Evolutionary conservation across 1,140 invertebrate genomes (phyloP).

Genomic region (Hyposmocoma kahamanoa): DNA sequence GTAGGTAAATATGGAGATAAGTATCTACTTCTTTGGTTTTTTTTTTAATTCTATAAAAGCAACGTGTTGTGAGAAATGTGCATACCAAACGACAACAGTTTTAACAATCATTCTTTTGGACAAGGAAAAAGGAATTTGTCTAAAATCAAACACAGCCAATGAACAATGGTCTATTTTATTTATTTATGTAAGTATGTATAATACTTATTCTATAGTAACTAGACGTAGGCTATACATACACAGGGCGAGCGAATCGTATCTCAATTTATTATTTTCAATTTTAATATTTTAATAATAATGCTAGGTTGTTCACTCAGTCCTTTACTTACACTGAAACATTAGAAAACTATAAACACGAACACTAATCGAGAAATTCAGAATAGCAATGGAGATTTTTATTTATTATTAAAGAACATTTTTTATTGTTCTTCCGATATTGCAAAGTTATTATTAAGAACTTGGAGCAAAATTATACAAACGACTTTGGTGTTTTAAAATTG

Average conservation of each 20-base stretch:
- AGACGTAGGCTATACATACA: slow-evolving; percentile 34
- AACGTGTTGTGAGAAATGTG: no score
- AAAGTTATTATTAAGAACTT: background rate
- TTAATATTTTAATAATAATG: slow-evolving; percentile 4
- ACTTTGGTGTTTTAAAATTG: background rate
- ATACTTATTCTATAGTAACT: slow-evolving; percentile 41
- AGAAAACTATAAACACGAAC: slow-evolving; percentile 13
- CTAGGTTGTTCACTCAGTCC: slow-evolving; percentile 27
- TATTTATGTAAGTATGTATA: slow-evolving; percentile 49
- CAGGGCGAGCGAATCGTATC: slow-evolving; percentile 17
- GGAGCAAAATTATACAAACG: background rate
- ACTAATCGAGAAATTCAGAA: background rate
- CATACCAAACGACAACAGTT: no score
- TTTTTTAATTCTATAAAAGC: no score
- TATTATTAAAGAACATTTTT: background rate
- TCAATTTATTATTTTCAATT: slow-evolving; percentile 7
- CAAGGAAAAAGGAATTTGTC: no score
- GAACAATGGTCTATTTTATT: slow-evolving; percentile 67
- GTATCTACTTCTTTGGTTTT: no score
- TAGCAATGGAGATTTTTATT: background rate
- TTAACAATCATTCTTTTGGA: no score
- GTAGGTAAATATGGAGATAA: no score
- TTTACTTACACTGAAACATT: slow-evolving; percentile 23
- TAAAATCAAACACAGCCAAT: slow-evolving; percentile 35
- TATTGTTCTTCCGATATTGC: background rate